Conservation (phyloP, 2,797 vertebrate genomes). For the Halcyon smyrnensis region DNA sequence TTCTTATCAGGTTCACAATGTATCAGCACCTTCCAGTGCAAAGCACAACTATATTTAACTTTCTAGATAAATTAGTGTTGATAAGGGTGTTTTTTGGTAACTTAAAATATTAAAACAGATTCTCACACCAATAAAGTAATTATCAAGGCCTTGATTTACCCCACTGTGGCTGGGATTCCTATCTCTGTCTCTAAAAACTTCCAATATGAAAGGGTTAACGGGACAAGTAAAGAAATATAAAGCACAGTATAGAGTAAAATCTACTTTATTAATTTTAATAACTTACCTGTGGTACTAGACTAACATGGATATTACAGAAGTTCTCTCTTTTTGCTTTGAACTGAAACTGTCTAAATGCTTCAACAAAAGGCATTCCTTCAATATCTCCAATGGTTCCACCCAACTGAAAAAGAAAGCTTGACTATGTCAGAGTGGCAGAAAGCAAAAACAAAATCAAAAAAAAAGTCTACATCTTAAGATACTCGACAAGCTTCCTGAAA, state of each 20-base stretch:
- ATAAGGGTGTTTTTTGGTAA: neutral
- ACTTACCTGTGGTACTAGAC: conserved; percentile 82
- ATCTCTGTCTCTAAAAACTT: neutral
- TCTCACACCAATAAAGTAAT: neutral
- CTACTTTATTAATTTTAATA: neutral
- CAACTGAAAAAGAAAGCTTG: conserved; percentile 66
- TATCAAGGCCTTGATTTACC: neutral
- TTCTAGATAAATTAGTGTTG: neutral
- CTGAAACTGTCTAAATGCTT: conserved; percentile 85
- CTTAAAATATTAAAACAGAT: neutral
- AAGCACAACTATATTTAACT: neutral
- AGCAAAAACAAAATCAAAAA: neutral
- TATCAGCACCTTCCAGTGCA: neutral
- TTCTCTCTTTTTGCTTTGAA: conserved; percentile 83
- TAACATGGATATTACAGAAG: conserved; percentile 85
- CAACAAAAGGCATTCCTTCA: conserved; percentile 84
- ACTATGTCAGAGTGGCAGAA: neutral
- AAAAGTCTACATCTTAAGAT: neutral
- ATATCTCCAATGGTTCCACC: conserved; percentile 85
- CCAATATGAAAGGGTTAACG: neutral
- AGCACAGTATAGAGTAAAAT: neutral
- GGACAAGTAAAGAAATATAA: neutral
- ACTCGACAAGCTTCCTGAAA: neutral
- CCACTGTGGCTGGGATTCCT: neutral
- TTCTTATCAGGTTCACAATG: neutral